Conservation (phyloP, 2,113 vertebrate species). For the Phrynosoma blainvillii region DNA sequence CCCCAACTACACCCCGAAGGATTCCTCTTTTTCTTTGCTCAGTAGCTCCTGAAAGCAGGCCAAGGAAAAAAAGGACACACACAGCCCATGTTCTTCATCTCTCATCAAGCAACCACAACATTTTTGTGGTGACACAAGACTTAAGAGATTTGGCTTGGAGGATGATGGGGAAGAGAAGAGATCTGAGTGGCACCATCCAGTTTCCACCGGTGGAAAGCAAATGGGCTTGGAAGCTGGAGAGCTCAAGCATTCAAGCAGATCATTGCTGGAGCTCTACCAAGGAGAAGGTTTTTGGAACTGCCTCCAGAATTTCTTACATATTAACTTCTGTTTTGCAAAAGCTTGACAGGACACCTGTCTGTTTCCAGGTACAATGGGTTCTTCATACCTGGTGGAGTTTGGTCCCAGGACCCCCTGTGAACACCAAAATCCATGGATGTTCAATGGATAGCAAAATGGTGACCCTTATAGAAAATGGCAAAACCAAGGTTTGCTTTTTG, state of each 20-base stretch:
- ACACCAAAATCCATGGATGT: too few relatives aligned
- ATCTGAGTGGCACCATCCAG: not conserved
- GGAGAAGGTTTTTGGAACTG: not conserved
- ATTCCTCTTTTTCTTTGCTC: fast-evolving
- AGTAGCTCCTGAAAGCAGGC: fast-evolving
- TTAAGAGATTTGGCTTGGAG: not conserved
- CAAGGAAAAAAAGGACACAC: not conserved
- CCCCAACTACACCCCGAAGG: slow-evolving; percentile 4
- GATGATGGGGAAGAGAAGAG: not conserved
- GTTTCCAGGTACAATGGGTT: too few relatives aligned
- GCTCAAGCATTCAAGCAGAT: not conserved
- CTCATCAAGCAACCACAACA: not conserved
- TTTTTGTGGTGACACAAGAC: fast-evolving
- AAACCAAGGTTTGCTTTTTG: too few relatives aligned
- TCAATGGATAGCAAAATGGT: too few relatives aligned
- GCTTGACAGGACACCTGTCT: too few relatives aligned
- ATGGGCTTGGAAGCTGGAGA: too few relatives aligned
- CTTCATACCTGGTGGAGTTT: too few relatives aligned
- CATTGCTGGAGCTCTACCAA: not conserved
- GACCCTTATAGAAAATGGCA: too few relatives aligned
- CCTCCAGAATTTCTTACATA: not conserved
- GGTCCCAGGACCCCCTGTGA: too few relatives aligned
- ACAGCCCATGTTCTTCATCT: not conserved
- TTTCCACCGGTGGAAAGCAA: not conserved
- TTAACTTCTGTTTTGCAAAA: too few relatives aligned